Evolutionary conservation across 2,113 vertebrate genomes (phyloP), one percentile per base, ranked within the genome.

Genomic region (Vireo altiloquus): DNA sequence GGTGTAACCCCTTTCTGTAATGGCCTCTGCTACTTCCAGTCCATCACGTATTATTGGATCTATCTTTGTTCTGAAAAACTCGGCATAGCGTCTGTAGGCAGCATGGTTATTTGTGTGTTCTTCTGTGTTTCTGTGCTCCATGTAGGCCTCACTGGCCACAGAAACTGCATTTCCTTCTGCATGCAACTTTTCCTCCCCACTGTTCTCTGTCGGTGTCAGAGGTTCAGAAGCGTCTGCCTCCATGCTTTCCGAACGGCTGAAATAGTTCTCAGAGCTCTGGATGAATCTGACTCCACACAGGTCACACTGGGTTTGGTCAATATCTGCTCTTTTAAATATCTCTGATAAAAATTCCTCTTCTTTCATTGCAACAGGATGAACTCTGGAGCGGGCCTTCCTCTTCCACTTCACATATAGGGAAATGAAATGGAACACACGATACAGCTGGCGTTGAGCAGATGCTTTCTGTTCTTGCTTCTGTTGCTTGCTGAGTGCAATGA

Each of bases 281-380:
- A 71, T 90, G 90, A 98, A 98, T 74, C 97, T 98, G 33, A 98
- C 95, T 8, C 98, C 98, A 59, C 98, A 98, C 33, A 98, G 97
- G 68, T 98, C 98, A 16, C 98, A 98, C 92, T 98, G 98, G 6
- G 98, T 98, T 87, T 95, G 89, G 88, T 98, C 98, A 33, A 98
- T 94, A 24, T 98, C 98, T 9, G 98, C 98, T 74, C 85, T 98
- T 94, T 97, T 98, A 94, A 98, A 98, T 81, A 96, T 90, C 11
- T 83, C 92, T 3, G 95, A 94, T 7, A 94, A 42, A 16, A 95
- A 96, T 50, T 96, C 97, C 54, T 93, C 87, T 56, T 80, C 40
- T 78, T 97, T 94, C 80, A 89, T 20, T 10, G 60, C 37, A 78
- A 42, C 27, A 17, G 66, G 42, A 33, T 88, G 94, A 2, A 37